These are phyloP conservation scores for Crocallis elinguaria DNA, from an alignment of 2,888 invertebrate species.

Conservation along the genomic window DNA sequence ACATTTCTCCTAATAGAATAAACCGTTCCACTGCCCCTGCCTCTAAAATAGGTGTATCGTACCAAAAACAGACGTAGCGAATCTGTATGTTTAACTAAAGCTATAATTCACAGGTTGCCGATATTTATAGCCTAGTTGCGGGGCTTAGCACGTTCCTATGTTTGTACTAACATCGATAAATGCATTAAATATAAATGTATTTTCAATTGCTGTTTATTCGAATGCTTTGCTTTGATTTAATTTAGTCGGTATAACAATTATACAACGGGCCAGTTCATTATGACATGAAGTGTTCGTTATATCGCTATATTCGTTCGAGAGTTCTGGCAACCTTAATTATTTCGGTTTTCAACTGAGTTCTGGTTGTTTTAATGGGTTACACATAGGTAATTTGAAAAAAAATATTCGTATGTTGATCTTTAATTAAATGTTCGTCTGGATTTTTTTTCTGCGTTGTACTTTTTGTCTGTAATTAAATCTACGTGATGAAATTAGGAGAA, in stretches of 20 bases:
- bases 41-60: conserved; percentile 47
- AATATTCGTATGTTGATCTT: not conserved
- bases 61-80: conserved; percentile 49
- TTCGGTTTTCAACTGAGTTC: not conserved
- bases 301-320: not conserved
- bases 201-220: conserved; percentile 46
- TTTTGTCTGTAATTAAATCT: too few relatives aligned
- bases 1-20: not conserved
- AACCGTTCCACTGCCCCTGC: conserved; percentile 23
- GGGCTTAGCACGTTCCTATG: conserved; percentile 66
- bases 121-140: conserved; percentile 71
- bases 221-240: not conserved
- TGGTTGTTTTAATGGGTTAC: not conserved
- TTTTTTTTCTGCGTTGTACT: too few relatives aligned
- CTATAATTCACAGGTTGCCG: conserved; percentile 66
- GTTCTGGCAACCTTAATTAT: conserved; percentile 8
- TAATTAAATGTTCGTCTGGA: too few relatives aligned
- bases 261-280: conserved; percentile 1
- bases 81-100: conserved; percentile 57
- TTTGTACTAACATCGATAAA: conserved; percentile 60
- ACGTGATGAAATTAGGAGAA: too few relatives aligned
- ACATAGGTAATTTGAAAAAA: not conserved
- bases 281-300: conserved; percentile 3
- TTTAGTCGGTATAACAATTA: not conserved
- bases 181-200: conserved; percentile 55